A percentile compares a stretch with the other conserved stretches of the same genome.
These are phyloP conservation scores for Latrodectus geometricus DNA, from an alignment of 1,140 invertebrate genomes.

Conservation along the genomic window DNA sequence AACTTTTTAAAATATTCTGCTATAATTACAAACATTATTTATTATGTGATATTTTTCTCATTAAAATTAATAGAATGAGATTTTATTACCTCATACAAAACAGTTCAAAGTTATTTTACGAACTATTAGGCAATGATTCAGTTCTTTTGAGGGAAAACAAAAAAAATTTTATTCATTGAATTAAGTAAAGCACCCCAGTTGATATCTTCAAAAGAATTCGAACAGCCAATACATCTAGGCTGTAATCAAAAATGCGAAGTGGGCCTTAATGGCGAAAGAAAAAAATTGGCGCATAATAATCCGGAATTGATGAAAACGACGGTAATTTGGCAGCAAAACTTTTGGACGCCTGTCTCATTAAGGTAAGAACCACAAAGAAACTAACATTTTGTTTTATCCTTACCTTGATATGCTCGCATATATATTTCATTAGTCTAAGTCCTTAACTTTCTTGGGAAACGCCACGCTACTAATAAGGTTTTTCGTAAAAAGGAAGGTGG, in stretches of 20 bases:
- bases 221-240: neutral
- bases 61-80: no score
- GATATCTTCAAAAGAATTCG: neutral
- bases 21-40: no score
- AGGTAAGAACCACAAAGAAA: neutral
- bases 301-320: constrained; percentile 3
- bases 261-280: neutral
- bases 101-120: no score
- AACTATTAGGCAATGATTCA: no score
- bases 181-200: neutral
- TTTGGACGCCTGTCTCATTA: constrained; percentile 2
- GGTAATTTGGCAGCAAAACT: constrained; percentile 21
- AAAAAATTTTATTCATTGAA: neutral
- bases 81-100: no score
- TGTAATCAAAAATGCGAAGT: neutral
- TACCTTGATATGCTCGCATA: neutral
- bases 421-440: constrained; percentile 40
- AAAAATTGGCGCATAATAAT: neutral
- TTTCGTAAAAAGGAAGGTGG: constrained; percentile 33
- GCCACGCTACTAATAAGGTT: constrained; percentile 23
- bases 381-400: neutral
- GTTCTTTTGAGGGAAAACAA: neutral
- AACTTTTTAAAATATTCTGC: no score
- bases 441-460: constrained; percentile 26
- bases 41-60: no score